Evolutionary conservation across 2,888 invertebrate species (phyloP).

Genomic region (Dasysyrphus albostriatus): DNA sequence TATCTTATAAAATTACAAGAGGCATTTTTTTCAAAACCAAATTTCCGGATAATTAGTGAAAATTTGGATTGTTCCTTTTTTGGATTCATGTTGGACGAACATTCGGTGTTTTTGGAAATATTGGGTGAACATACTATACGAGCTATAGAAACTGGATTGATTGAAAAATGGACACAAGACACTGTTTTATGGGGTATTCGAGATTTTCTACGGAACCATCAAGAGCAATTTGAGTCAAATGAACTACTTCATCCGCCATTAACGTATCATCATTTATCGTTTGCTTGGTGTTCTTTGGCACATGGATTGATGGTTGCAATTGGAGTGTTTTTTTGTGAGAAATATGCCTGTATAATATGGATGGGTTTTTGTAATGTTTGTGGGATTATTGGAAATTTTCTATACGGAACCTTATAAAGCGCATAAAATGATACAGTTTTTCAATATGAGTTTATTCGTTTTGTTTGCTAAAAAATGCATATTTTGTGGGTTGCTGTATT

Average conservation of each 20-base stretch:
- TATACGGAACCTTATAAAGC: too few relatives aligned
- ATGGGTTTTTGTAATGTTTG: too few relatives aligned
- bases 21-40: background rate
- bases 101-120: constrained; percentile 1
- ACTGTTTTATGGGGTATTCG: background rate
- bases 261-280: background rate
- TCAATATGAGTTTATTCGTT: too few relatives aligned
- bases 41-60: background rate
- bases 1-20: background rate
- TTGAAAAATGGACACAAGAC: background rate
- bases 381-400: too few relatives aligned
- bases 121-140: background rate
- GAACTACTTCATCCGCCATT: background rate
- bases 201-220: too few relatives aligned
- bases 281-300: background rate
- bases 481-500: too few relatives aligned
- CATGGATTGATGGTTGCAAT: background rate
- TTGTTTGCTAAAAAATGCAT: too few relatives aligned
- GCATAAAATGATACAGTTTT: too few relatives aligned
- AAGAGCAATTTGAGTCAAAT: too few relatives aligned
- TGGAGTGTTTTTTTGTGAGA: background rate
- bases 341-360: background rate
- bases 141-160: background rate
- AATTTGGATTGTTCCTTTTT: background rate
- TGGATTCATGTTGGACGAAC: constrained; percentile 8